Evolutionary conservation across 2,113 vertebrate genomes (phyloP), one percentile per base, ranked within the genome.

Genomic region (Seriola quinqueradiata): DNA sequence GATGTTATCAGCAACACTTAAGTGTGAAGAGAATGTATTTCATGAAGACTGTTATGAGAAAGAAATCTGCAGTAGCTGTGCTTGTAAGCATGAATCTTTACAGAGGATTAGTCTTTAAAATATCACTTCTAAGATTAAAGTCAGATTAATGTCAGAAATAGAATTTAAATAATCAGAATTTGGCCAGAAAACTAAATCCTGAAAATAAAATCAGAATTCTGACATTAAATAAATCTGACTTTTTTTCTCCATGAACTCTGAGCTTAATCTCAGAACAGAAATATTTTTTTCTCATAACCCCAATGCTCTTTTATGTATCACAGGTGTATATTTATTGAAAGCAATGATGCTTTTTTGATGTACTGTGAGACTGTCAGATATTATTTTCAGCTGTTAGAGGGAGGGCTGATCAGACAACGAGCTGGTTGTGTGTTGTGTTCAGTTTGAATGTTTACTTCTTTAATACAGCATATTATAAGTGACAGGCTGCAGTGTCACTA

Each of bases 401-500:
- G 4, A 58, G 28, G 28, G n/a, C 7, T n/a, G 44, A 50, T 58
- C 55, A 58, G 12, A 69, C 21, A 42, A 16, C 1, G 1, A 11
- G 40, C 9, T 55, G 28, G 3, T 60, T 54, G 28, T 60, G 25
- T 42, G n/a, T 6, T 70, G 4, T 55, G n/a, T 74, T 55, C 16
- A 36, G 1, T 64, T 46, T 75, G 28, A 17, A 72, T 68, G 40
- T 74, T 69, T n/a, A 75, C 40, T 44, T 65, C 9, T 63, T 17
- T 14, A 58, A 46, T 48, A 16, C 16, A 61, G 13, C n/a, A 46
- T 23, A 50, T 28, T 42, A 65, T 9, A 65, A 14, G 65, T 8
- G 4, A 32, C 28, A 79, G 13, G 5, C 65, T 70, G 73, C 64
- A 54, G 32, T 55, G 60, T 77, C 69, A 81, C 72, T 80, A 58